Evolutionary conservation across 2,113 vertebrate species (phyloP).

Genomic region (Eonycteris spelaea): DNA sequence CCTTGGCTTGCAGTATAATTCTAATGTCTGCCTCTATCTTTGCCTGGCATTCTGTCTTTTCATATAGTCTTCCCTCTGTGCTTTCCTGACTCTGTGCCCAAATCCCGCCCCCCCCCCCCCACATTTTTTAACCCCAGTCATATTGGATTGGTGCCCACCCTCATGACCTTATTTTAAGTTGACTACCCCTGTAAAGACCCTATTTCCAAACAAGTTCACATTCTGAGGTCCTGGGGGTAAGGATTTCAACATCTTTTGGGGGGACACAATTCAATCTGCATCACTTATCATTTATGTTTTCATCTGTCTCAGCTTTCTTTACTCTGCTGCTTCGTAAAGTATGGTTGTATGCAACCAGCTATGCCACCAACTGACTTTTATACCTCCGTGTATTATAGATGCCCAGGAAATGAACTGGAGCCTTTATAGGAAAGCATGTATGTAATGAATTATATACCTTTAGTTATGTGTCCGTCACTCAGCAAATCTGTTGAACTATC

Average conservation of each 20-base stretch:
- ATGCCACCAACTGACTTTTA: neutral
- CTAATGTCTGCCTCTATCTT: neutral
- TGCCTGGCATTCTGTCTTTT: neutral
- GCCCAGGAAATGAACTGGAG: neutral
- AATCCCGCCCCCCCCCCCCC: neutral
- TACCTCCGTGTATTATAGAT: neutral
- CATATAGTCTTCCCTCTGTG: neutral
- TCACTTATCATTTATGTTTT: neutral
- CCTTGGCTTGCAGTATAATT: neutral
- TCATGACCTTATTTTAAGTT: neutral
- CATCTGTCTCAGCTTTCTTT: slow-evolving; percentile 11
- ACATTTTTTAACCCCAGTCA: neutral
- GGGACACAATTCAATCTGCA: neutral
- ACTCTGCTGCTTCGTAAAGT: neutral
- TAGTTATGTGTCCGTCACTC: neutral
- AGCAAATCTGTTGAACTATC: neutral
- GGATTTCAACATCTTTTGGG: neutral
- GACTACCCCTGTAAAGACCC: neutral
- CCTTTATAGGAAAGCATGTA: neutral
- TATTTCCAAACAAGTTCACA: neutral
- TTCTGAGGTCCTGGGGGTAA: neutral
- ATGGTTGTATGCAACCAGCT: neutral
- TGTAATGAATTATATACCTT: neutral
- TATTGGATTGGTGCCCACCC: neutral
- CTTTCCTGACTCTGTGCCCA: neutral